Conservation (phyloP, 2,797 vertebrate species). For the Clarias laeviceps region DNA sequence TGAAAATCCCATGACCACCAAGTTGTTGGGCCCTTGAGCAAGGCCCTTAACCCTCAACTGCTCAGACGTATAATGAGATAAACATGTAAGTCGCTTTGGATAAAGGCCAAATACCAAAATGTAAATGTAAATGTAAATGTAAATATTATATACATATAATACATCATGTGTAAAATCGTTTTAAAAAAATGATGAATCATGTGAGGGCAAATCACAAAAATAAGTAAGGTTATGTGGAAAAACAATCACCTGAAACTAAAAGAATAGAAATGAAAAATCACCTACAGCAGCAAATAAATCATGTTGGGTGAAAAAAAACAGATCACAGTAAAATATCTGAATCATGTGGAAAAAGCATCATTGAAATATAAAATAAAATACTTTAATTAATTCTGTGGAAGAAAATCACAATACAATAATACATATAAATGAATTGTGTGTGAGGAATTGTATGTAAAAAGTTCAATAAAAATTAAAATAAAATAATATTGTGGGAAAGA, state of each 20-base stretch:
- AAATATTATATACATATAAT: too few species aligned
- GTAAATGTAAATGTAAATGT: too few species aligned
- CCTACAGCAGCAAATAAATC: background rate
- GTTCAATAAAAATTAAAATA: background rate
- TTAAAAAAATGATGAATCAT: background rate
- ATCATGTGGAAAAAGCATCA: too few species aligned
- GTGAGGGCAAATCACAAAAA: background rate
- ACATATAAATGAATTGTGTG: background rate
- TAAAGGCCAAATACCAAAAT: too few species aligned
- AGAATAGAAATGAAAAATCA: background rate
- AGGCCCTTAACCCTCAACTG: too few species aligned
- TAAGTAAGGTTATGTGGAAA: background rate
- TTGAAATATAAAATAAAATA: background rate
- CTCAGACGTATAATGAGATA: too few species aligned
- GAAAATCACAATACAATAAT: background rate
- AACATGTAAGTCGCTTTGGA: too few species aligned
- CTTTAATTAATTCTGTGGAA: background rate
- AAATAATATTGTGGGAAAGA: background rate
- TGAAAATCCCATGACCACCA: too few species aligned
- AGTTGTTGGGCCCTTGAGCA: too few species aligned
- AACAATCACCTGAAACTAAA: background rate
- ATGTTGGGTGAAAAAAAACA: background rate
- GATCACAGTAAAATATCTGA: background rate
- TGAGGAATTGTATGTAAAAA: background rate
- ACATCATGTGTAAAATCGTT: background rate